Conservation (phyloP, 2,113 vertebrate species). For the Petrocephalus zakoni region DNA sequence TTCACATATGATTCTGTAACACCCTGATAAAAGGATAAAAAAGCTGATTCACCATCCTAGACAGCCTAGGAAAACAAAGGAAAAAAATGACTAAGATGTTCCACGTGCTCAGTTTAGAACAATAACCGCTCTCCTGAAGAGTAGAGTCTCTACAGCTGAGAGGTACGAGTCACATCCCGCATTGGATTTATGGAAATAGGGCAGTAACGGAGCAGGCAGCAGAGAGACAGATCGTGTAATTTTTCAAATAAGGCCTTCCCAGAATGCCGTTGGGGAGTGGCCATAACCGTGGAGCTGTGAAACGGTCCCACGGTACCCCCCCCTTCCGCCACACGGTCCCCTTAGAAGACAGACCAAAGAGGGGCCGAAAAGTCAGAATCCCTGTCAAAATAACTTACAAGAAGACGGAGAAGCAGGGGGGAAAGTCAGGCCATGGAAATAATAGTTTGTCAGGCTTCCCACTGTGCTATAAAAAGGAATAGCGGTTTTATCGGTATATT, state of each 20-base stretch:
- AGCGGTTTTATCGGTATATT: neutral
- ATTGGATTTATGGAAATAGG: conserved; percentile 7
- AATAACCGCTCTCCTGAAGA: neutral
- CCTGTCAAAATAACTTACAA: neutral
- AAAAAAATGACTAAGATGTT: neutral
- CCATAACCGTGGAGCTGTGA: neutral
- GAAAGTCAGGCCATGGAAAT: neutral
- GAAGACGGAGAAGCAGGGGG: neutral
- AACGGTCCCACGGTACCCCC: neutral
- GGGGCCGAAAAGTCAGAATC: conserved; percentile 1
- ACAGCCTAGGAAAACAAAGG: neutral
- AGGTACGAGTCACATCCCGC: neutral
- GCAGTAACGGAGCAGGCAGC: neutral
- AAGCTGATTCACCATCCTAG: neutral
- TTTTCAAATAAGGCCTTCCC: conserved; percentile 6
- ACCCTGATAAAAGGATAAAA: neutral
- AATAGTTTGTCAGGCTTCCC: neutral
- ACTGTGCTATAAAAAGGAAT: neutral
- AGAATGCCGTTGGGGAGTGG: neutral
- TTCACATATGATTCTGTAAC: neutral
- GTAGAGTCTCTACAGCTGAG: neutral
- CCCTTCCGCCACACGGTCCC: neutral
- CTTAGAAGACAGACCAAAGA: neutral
- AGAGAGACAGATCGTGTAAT: conserved; percentile 10
- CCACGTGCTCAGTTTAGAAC: neutral